Evolutionary conservation across 2,797 vertebrate genomes (phyloP).

Genomic region (Nothura maculosa): DNA sequence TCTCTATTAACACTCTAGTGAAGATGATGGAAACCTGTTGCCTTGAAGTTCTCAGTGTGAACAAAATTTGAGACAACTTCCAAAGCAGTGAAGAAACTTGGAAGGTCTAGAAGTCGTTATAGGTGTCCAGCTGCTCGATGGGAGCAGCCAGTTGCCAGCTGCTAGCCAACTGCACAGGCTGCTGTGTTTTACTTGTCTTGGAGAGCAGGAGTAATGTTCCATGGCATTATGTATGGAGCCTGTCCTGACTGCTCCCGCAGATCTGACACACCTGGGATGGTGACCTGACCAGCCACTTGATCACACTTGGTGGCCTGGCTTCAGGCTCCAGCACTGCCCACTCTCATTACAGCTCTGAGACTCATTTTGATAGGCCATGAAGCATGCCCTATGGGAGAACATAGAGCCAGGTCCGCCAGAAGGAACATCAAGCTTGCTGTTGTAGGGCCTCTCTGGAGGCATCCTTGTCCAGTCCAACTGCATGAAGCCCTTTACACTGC

Average conservation of each 20-base stretch:
- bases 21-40: not conserved
- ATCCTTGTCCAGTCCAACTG: not conserved
- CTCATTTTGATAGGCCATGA: not conserved
- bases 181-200: fast-evolving
- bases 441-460: not conserved
- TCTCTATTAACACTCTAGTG: not conserved
- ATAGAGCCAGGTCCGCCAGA: not conserved
- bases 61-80: not conserved
- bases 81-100: not conserved
- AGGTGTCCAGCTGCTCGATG: fast-evolving
- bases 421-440: not conserved
- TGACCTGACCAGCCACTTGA: too few relatives aligned
- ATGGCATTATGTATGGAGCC: fast-evolving
- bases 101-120: fast-evolving
- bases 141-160: too few relatives aligned
- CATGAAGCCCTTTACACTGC: not conserved
- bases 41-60: not conserved
- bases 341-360: not conserved
- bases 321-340: not conserved
- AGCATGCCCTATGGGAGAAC: too few relatives aligned
- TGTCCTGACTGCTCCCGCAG: not conserved
- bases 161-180: too few relatives aligned
- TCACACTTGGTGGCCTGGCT: not conserved
- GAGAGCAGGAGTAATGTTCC: not conserved
- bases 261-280: not conserved